Conservation (phyloP, 2,113 vertebrate genomes). For the Pelodiscus sinensis region DNA sequence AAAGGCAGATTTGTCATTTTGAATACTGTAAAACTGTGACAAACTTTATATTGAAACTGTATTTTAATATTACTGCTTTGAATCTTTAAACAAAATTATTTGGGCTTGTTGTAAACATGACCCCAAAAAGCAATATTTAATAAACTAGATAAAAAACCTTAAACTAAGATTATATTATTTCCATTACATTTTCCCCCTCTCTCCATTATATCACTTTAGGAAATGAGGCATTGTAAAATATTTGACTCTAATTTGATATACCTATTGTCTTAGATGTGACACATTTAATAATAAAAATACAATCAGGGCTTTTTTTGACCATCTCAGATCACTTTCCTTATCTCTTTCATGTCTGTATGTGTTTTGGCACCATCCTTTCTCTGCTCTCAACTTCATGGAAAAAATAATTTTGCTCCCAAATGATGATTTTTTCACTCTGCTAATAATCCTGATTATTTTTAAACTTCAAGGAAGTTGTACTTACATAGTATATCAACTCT, state of each 20-base stretch:
- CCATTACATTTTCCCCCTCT: neutral
- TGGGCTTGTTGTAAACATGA: conserved; percentile 88
- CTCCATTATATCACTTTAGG: neutral
- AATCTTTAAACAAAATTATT: conserved; percentile 87
- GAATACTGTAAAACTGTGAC: conserved; percentile 97
- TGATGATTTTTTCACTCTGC: neutral
- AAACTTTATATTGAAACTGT: conserved; percentile 96
- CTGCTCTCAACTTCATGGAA: neutral
- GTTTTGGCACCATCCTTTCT: neutral
- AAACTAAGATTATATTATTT: conserved; percentile 48
- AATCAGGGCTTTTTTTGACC: neutral
- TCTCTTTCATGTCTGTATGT: neutral
- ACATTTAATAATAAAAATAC: neutral
- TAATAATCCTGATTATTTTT: neutral
- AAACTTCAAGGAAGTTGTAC: neutral
- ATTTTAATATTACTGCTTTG: conserved; percentile 95
- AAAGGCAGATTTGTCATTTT: conserved; percentile 89
- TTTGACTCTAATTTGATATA: neutral
- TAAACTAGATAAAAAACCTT: conserved; percentile 86
- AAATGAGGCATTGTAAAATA: neutral
- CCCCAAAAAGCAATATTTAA: conserved; percentile 94
- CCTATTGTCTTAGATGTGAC: too few relatives aligned
- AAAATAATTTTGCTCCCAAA: neutral
- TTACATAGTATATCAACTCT: neutral
- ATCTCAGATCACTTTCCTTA: neutral